phyloP scores from a whole-genome alignment of 2,797 vertebrate species.

The Meda fulgida region DNA sequence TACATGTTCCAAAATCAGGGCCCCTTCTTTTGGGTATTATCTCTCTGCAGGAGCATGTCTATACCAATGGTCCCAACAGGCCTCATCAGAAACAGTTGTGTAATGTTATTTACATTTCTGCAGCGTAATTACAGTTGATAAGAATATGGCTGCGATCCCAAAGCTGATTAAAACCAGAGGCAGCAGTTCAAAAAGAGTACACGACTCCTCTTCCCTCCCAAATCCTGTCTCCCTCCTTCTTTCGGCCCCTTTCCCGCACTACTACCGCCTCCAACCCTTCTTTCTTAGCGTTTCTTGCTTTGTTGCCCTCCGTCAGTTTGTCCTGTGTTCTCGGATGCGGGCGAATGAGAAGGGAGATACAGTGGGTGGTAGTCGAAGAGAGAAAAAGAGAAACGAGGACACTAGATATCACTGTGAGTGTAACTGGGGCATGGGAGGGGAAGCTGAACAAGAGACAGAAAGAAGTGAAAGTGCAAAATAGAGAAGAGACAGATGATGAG shows the following conservation, averaged over 20 bases:
- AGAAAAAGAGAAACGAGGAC: constrained; percentile 43
- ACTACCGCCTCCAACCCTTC: background rate
- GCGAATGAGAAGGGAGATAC: constrained; percentile 30
- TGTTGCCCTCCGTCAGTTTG: constrained; percentile 5
- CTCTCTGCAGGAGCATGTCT: constrained; percentile 62
- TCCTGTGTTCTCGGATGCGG: constrained; percentile 35
- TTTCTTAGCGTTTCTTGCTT: constrained; percentile 13
- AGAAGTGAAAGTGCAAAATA: constrained; percentile 50
- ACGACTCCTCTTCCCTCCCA: background rate
- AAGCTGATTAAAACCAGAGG: constrained; percentile 77
- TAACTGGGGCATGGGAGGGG: constrained; percentile 46
- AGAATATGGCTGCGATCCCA: constrained; percentile 81
- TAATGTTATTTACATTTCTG: constrained; percentile 80
- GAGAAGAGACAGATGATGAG: constrained; percentile 35
- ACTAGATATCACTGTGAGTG: constrained; percentile 34
- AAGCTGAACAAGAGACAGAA: constrained; percentile 22
- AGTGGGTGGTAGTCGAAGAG: background rate
- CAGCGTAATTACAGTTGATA: constrained; percentile 80
- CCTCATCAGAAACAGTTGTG: constrained; percentile 74
- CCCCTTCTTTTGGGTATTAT: constrained; percentile 29
- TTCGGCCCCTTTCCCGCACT: constrained; percentile 18
- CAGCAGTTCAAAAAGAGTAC: constrained; percentile 55
- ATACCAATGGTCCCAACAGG: constrained; percentile 78
- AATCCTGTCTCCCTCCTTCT: constrained; percentile 47
- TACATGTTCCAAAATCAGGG: constrained; percentile 9